Percentiles rank a stretch among this genome's conserved stretches.
phyloP scores from a whole-genome alignment of 2,888 invertebrate genomes.

The Kryphioiulus occultus region DNA sequence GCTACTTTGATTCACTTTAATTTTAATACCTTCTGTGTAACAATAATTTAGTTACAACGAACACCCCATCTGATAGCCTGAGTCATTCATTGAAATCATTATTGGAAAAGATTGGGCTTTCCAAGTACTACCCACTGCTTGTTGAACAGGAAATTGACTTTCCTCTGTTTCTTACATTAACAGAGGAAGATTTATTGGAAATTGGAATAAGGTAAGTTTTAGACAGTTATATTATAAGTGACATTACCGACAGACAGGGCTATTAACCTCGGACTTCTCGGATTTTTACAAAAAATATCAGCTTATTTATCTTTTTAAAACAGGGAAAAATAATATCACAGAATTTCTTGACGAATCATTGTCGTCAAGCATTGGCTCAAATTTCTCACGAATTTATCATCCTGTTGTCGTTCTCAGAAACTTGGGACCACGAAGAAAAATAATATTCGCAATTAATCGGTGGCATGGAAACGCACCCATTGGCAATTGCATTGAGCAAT shows the following conservation, averaged over 20 bases:
- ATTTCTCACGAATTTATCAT: too few relatives aligned
- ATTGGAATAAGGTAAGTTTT: slow-evolving; percentile 39
- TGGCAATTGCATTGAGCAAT: not conserved
- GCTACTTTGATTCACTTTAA: not conserved
- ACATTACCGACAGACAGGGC: too few relatives aligned
- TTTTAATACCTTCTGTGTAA: not conserved
- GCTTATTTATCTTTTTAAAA: too few relatives aligned
- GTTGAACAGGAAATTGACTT: slow-evolving; percentile 36
- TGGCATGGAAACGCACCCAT: slow-evolving; percentile 41
- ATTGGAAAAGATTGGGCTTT: slow-evolving; percentile 27
- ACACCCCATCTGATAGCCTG: not conserved
- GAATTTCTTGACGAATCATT: too few relatives aligned
- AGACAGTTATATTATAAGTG: not conserved
- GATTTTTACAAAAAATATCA: too few relatives aligned
- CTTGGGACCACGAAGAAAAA: slow-evolving; percentile 11
- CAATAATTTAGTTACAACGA: not conserved
- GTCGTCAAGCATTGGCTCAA: not conserved
- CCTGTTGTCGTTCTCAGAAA: not conserved
- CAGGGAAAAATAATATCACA: too few relatives aligned
- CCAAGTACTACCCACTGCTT: slow-evolving; percentile 24
- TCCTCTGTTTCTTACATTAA: slow-evolving; percentile 18
- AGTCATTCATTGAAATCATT: not conserved
- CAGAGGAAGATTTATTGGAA: not conserved
- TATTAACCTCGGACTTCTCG: too few relatives aligned
- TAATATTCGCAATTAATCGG: not conserved